Conservation (phyloP, 2,797 vertebrate genomes). For the Sebastes steindachneri region DNA sequence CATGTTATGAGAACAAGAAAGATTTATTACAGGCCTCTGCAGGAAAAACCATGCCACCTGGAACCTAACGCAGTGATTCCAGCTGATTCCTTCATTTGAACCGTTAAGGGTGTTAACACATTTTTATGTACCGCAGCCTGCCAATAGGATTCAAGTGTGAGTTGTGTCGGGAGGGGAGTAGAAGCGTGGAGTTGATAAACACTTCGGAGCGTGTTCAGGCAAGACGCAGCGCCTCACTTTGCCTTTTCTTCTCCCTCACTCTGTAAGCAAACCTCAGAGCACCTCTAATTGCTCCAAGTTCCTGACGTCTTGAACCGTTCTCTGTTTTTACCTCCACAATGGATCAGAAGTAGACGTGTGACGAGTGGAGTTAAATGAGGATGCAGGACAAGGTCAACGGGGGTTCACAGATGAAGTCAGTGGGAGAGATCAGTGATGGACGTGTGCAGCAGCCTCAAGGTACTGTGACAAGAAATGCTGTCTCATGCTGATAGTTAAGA, state of each 20-base stretch:
- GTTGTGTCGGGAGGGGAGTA: constrained; percentile 32
- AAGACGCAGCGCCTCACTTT: constrained; percentile 34
- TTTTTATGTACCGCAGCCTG: neutral
- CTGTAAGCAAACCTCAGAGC: neutral
- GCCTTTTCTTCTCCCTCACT: constrained; percentile 11
- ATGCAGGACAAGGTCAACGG: constrained; percentile 36
- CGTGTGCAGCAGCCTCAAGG: constrained; percentile 39
- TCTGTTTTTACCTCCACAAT: neutral
- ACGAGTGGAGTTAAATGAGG: constrained; percentile 8
- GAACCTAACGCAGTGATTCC: neutral
- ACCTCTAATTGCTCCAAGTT: neutral
- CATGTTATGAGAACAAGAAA: neutral
- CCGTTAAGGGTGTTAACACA: neutral
- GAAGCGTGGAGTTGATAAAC: constrained; percentile 13
- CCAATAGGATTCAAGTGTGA: constrained; percentile 8
- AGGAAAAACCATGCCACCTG: neutral
- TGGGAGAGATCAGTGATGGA: constrained; percentile 10
- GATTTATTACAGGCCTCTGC: neutral
- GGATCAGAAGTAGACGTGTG: constrained; percentile 2
- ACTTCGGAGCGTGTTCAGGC: constrained; percentile 58
- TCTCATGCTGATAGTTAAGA: neutral
- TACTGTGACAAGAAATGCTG: constrained; percentile 27
- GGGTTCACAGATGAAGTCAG: constrained; percentile 10
- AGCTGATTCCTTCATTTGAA: neutral
- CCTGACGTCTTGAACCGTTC: neutral